These are phyloP conservation scores for Desmophyllum pertusum DNA, from an alignment of 92 coral and sea anemone genomes.

Conservation along the genomic window DNA sequence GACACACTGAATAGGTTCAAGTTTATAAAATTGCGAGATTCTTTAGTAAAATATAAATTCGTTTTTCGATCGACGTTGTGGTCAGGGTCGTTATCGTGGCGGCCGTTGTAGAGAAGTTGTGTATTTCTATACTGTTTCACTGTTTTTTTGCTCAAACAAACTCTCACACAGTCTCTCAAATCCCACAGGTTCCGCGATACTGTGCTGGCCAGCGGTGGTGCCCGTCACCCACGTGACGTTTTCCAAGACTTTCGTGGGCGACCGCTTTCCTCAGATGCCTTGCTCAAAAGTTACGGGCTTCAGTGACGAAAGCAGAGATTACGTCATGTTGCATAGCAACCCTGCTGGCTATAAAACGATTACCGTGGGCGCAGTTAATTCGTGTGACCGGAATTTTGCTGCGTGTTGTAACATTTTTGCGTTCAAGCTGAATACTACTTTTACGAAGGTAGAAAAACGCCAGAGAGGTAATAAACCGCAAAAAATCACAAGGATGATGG, in stretches of 20 bases:
- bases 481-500: too few species aligned
- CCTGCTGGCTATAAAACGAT: neutral
- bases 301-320: neutral
- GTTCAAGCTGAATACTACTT: too few species aligned
- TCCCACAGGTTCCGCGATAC: constrained; percentile 85
- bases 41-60: too few species aligned
- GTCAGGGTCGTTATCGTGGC: too few species aligned
- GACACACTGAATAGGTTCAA: neutral
- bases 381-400: neutral
- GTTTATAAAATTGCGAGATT: too few species aligned
- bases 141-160: neutral
- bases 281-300: constrained; percentile 76
- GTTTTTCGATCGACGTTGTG: too few species aligned
- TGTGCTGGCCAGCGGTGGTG: constrained; percentile 88
- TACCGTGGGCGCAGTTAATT: neutral
- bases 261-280: constrained; percentile 66
- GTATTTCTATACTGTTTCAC: neutral
- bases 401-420: too few species aligned
- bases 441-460: too few species aligned
- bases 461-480: too few species aligned
- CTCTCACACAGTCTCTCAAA: neutral
- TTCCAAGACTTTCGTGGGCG: constrained; percentile 86
- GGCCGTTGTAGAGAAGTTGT: too few species aligned
- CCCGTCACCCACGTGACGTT: constrained; percentile 89
- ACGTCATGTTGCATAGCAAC: neutral